Percentiles rank a stretch among this genome's conserved stretches.
phyloP scores from a whole-genome alignment of 2,797 vertebrate species.

The Malacoctenus gilli region DNA sequence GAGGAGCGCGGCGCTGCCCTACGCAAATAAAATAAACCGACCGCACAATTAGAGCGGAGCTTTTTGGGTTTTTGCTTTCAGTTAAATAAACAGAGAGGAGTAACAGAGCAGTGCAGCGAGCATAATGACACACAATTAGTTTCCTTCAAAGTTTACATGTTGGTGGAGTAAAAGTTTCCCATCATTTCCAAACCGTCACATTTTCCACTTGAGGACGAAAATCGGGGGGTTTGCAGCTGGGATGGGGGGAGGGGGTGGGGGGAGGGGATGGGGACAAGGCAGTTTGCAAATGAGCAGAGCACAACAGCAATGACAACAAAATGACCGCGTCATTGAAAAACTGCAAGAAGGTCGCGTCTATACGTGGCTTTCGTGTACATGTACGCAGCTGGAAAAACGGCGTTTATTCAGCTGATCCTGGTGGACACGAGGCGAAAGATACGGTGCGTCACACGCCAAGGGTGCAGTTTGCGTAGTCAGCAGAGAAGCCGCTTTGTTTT shows the following conservation, averaged over 20 bases:
- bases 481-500: too few relatives aligned
- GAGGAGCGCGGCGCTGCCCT: conserved; percentile 66
- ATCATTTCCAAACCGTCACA: conserved; percentile 51
- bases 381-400: too few relatives aligned
- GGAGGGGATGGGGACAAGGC: conserved; percentile 21
- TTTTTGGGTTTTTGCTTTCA: conserved; percentile 75
- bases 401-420: too few relatives aligned
- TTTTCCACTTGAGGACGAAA: conserved; percentile 68
- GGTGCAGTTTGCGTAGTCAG: too few relatives aligned
- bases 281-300: conserved; percentile 48
- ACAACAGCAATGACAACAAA: conserved; percentile 13
- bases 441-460: too few relatives aligned
- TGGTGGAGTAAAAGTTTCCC: conserved; percentile 77
- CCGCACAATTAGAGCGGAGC: conserved; percentile 76
- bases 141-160: conserved; percentile 78
- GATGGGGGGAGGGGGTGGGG: conserved; percentile 23
- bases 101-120: conserved; percentile 68
- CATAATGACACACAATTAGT: conserved; percentile 76
- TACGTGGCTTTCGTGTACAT: too few relatives aligned
- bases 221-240: conserved; percentile 23
- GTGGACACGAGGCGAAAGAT: too few relatives aligned
- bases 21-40: conserved; percentile 79
- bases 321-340: too few relatives aligned
- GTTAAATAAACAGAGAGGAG: conserved; percentile 77
- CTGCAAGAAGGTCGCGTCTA: too few relatives aligned